Conservation (phyloP, 30 jellyfish, hydroid and myxozoan species). For the Cassiopea andromeda region DNA sequence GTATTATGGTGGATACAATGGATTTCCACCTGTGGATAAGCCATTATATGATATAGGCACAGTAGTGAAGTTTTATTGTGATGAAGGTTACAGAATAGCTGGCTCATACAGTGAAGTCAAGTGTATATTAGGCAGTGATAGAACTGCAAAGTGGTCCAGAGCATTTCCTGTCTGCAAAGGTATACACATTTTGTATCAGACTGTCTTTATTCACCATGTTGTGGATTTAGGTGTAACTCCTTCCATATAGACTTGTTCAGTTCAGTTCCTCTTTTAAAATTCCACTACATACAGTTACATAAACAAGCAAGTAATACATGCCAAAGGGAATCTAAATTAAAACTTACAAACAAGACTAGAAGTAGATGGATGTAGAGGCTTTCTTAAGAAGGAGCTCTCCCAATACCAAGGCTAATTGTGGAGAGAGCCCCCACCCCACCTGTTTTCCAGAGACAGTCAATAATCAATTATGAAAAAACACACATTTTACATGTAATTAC, state of each 20-base stretch:
- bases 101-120: constrained; percentile 18
- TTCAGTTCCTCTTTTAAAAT: no score
- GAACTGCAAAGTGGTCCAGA: constrained; percentile 50
- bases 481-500: no score
- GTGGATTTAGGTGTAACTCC: not conserved
- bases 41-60: constrained; percentile 43
- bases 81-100: constrained; percentile 12
- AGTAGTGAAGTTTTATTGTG: constrained; percentile 14
- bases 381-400: no score
- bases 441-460: no score
- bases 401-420: no score
- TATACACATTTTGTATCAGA: constrained; percentile 1
- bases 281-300: no score
- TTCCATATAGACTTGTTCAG: not conserved
- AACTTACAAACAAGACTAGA: no score
- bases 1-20: constrained; percentile 10
- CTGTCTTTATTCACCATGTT: not conserved
- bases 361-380: no score
- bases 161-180: constrained; percentile 57
- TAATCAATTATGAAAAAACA: no score
- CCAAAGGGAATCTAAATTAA: no score
- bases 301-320: no score
- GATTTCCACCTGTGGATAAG: not conserved
- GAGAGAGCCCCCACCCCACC: no score
- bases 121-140: not conserved